Evolutionary conservation across 1,140 invertebrate genomes (phyloP).

Genomic region (Chrysoperla carnea): DNA sequence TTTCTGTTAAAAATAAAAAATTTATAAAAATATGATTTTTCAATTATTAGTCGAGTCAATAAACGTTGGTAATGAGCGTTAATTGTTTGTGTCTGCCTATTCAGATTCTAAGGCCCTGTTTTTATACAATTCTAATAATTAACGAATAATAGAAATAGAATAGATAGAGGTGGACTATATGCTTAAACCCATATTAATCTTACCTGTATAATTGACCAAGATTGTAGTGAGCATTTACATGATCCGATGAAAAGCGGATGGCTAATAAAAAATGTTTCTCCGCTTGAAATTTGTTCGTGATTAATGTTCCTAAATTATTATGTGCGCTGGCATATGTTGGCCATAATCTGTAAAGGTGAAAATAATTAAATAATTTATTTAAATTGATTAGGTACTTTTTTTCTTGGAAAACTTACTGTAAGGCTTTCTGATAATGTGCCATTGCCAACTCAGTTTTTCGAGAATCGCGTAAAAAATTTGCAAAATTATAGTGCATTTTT

Average conservation of each 20-base stretch:
- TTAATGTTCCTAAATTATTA: conserved; percentile 72
- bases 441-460: conserved; percentile 49
- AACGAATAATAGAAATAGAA: no score
- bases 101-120: no score
- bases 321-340: conserved; percentile 73
- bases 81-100: no score
- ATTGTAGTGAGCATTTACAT: conserved; percentile 74
- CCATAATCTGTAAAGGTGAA: conserved; percentile 47
- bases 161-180: no score
- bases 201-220: conserved; percentile 69
- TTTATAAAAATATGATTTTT: conserved; percentile 1
- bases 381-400: background rate
- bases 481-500: conserved; percentile 85
- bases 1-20: conserved; percentile 28
- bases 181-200: no score
- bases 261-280: conserved; percentile 61
- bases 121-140: no score
- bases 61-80: no score
- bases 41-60: background rate
- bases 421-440: conserved; percentile 59
- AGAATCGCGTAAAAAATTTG: conserved; percentile 66
- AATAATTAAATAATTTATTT: conserved; percentile 3
- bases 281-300: conserved; percentile 43
- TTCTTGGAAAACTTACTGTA: conserved; percentile 44
- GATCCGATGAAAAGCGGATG: conserved; percentile 51